A percentile compares a stretch with the other conserved stretches of the same genome.
phyloP scores from a whole-genome alignment of 1,140 invertebrate genomes.

The Ips typographus region DNA sequence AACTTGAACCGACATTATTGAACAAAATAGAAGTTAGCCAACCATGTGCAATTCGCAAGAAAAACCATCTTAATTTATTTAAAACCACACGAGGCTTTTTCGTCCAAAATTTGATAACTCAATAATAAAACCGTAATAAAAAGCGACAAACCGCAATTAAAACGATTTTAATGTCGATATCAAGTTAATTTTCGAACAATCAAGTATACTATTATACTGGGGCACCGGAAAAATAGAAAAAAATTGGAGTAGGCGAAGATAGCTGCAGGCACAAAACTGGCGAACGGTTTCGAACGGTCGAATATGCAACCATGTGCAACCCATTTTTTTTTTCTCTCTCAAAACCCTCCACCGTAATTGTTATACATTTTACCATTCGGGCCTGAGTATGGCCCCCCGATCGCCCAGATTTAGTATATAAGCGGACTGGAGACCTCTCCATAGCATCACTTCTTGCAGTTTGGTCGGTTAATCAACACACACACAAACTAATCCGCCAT shows the following conservation, averaged over 20 bases:
- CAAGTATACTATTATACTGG: neutral
- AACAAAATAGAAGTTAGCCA: too few relatives aligned
- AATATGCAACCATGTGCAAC: constrained; percentile 33
- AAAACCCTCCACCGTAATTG: constrained; percentile 21
- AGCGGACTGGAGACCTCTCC: constrained; percentile 27
- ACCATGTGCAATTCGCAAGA: too few relatives aligned
- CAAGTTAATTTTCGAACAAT: constrained; percentile 9
- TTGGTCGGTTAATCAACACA: constrained; percentile 33
- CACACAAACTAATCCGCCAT: constrained; percentile 27
- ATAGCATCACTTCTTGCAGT: constrained; percentile 38
- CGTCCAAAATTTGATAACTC: too few relatives aligned
- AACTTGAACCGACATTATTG: too few relatives aligned
- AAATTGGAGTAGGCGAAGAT: constrained; percentile 34
- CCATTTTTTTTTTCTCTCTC: constrained; percentile 27
- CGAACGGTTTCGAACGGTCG: constrained; percentile 19
- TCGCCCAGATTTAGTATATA: constrained; percentile 29
- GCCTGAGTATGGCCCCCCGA: constrained; percentile 24
- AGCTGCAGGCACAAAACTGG: constrained; percentile 20
- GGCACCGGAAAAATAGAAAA: constrained; percentile 17
- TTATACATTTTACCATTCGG: constrained; percentile 29
- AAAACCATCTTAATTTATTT: too few relatives aligned
- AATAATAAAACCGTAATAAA: too few relatives aligned
- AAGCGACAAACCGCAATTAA: neutral
- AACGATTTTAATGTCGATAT: neutral
- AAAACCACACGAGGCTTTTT: too few relatives aligned